phyloP scores from a whole-genome alignment of 2,113 vertebrate species.

The Craseonycteris thonglongyai region DNA sequence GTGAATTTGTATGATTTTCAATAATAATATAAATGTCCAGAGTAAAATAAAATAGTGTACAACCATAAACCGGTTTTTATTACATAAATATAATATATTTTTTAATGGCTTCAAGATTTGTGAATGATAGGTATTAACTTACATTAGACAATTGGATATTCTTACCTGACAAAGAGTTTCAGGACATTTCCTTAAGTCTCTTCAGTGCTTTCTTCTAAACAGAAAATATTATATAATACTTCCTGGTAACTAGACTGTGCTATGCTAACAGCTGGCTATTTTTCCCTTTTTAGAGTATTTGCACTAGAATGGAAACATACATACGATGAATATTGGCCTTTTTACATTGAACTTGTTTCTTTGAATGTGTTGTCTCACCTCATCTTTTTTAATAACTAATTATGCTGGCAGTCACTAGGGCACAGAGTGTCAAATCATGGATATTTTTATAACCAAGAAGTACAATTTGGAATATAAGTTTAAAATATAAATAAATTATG shows the following conservation, averaged over 20 bases:
- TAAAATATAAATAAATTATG: conserved; percentile 1
- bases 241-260: background rate
- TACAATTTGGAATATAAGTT: background rate
- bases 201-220: background rate
- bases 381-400: conserved; percentile 12
- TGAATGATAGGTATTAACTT: conserved; percentile 5
- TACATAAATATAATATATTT: background rate
- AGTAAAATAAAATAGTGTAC: background rate
- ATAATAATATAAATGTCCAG: conserved; percentile 8
- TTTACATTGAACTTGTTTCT: background rate
- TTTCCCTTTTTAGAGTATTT: background rate
- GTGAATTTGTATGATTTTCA: conserved; percentile 45
- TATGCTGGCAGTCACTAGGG: background rate
- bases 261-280: background rate
- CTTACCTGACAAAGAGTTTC: background rate
- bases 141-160: background rate
- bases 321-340: background rate
- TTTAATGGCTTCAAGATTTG: background rate
- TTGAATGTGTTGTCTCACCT: background rate
- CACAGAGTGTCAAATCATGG: background rate
- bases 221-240: background rate
- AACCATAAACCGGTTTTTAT: background rate
- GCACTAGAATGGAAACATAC: background rate
- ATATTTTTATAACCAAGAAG: conserved; percentile 19
- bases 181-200: background rate